Evolutionary conservation across 2,113 vertebrate species (phyloP), one percentile per base, ranked within the genome.

Genomic region (Rhombomys opimus): DNA sequence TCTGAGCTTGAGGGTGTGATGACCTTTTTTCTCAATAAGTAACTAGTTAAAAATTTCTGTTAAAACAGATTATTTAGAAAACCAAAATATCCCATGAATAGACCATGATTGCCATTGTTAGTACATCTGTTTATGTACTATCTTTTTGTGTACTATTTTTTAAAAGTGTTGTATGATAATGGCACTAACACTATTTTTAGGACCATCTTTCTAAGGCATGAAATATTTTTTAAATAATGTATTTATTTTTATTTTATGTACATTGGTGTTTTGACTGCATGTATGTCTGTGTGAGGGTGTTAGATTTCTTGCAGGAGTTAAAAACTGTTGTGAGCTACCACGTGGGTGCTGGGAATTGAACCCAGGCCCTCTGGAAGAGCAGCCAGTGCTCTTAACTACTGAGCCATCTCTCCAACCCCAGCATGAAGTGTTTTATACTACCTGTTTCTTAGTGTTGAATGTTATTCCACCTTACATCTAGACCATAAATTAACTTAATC

Each of bases 161-260:
- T 52, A 17, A 63, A 73, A 57, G 63, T 59, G 38, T 59, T 82
- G 2, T 59, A 38, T 59, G 57, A 38, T 82, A 59, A 82, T 82
- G n/a, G 2, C 87, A 38, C 41, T 67, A 73, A 87, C 65, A 94
- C 41, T 93, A 82, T 80, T 95, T 95, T 95, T 95, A 93, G 32
- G 30, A 91, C 67, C 27, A 63, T 85, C 13, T 94, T 94, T 82
- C 46, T 61, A 67, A 86, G 54, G 32, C 61, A 38, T 63, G 63
- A 78, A 77, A 25, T 91, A 88, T 75, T 91, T 95, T 89, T 91
- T 46, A 46, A 46, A 46, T 46, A 46, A 46, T 5, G 46, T 46
- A 46, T 46, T 46, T 46, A 46, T 46, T 46, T 46, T 4, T 46
- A 46, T 46, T 46, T 46, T 46, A 46, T 5, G 46, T 46, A 46